Conservation (phyloP, 1,140 invertebrate species). For the Drosophila quadrilineata region DNA sequence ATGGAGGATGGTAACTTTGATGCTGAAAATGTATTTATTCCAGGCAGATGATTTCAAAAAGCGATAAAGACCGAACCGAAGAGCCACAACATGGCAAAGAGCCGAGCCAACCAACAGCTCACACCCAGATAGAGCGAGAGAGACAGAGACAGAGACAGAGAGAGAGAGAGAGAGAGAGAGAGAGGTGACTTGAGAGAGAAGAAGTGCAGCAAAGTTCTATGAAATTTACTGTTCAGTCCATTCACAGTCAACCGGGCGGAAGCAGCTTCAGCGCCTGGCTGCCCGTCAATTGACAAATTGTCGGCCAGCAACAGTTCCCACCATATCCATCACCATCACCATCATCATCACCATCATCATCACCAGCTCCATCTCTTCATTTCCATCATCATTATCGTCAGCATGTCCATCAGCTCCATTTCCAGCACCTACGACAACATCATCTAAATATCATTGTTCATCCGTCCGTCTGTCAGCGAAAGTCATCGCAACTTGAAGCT, state of each 20-base stretch:
- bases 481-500: conserved; percentile 61
- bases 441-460: no score
- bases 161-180: no score
- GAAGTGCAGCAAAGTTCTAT: conserved; percentile 55
- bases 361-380: neutral
- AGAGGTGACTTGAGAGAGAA: neutral
- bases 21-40: conserved; percentile 70
- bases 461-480: no score
- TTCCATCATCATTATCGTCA: neutral
- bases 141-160: neutral
- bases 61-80: conserved; percentile 57
- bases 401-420: neutral
- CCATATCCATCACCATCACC: neutral
- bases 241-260: conserved; percentile 65
- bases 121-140: neutral
- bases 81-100: conserved; percentile 10
- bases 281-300: conserved; percentile 75
- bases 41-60: conserved; percentile 69
- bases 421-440: no score
- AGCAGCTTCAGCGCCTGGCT: conserved; percentile 67
- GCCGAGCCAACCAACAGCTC: neutral
- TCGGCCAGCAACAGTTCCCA: conserved; percentile 5
- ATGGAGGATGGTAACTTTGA: conserved; percentile 10
- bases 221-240: conserved; percentile 49
- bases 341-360: neutral